Conservation (phyloP, 2,113 vertebrate species). For the Ammospiza nelsoni region DNA sequence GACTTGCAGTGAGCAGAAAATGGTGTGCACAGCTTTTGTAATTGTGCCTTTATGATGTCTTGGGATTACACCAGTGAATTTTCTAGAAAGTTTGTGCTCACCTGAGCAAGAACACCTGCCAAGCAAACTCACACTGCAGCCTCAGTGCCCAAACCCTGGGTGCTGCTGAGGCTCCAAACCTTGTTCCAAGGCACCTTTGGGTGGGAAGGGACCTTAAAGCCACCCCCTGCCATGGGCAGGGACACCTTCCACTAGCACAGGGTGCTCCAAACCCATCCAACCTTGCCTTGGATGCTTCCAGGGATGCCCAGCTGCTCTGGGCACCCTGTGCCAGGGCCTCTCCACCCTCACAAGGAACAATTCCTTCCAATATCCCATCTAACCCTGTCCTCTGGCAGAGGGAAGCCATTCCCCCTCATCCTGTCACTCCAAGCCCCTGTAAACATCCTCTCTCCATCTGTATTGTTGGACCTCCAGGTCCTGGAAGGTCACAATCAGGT, state of each 20-base stretch:
- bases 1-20: neutral
- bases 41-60: neutral
- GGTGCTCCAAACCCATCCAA: fast-evolving
- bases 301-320: neutral
- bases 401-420: neutral
- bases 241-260: neutral
- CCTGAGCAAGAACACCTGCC: neutral
- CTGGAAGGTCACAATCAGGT: neutral
- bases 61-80: neutral
- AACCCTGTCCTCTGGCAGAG: neutral
- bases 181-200: neutral
- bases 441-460: neutral
- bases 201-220: neutral
- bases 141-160: neutral
- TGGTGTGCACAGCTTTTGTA: neutral
- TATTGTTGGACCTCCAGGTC: neutral
- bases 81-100: neutral
- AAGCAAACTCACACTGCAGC: neutral
- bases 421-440: neutral
- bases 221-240: neutral
- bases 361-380: neutral
- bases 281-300: neutral
- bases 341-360: fast-evolving
- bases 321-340: neutral
- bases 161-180: neutral